Percentiles rank a stretch among this genome's conserved stretches.
Conservation (phyloP, 1,140 invertebrate species). For the Papilio dardanus region DNA sequence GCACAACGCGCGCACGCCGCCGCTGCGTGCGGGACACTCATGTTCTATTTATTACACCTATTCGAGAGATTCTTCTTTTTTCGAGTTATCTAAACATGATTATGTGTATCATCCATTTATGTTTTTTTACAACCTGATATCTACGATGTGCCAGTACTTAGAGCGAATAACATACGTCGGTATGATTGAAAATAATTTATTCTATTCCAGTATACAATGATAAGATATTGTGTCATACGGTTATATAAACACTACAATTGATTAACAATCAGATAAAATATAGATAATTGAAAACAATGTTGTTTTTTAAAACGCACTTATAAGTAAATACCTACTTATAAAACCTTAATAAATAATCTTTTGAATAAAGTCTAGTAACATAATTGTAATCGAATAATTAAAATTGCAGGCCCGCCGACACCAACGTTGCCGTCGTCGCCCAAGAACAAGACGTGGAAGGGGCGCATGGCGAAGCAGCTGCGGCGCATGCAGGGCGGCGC, state of each 20-base stretch:
- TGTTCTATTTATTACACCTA: conserved; percentile 8
- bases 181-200: background rate
- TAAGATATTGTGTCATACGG: background rate
- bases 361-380: background rate
- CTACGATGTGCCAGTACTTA: background rate
- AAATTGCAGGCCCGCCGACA: conserved; percentile 70
- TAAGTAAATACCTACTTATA: background rate
- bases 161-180: background rate
- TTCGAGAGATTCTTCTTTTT: background rate
- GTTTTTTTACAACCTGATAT: background rate
- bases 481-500: conserved; percentile 88
- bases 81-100: background rate
- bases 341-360: background rate
- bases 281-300: background rate
- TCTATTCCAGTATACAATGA: background rate
- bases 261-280: background rate
- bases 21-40: background rate
- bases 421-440: conserved; percentile 86
- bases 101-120: background rate
- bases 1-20: background rate
- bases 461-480: conserved; percentile 91
- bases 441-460: conserved; percentile 95
- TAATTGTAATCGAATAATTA: background rate
- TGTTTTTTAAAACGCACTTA: background rate
- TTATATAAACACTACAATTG: background rate